These are phyloP conservation scores for Clepsis dumicolana DNA, from an alignment of 2,888 invertebrate genomes.

Conservation along the genomic window DNA sequence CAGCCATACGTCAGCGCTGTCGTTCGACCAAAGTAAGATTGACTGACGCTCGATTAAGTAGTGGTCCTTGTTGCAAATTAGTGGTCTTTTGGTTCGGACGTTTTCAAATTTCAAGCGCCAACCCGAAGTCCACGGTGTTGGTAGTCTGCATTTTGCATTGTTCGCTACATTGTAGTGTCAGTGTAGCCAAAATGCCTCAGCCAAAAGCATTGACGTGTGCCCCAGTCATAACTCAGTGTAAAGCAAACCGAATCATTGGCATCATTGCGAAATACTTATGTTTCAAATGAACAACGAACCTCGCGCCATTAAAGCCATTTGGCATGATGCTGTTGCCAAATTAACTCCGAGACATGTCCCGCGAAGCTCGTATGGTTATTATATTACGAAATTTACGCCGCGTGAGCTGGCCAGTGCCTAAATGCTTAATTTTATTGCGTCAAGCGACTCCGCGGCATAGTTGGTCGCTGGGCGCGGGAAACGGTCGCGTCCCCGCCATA, in stretches of 20 bases:
- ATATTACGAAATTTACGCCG: constrained; percentile 70
- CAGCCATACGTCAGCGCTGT: too few species aligned
- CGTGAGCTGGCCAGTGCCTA: constrained; percentile 58
- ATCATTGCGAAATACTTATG: constrained; percentile 44
- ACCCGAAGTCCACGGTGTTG: too few species aligned
- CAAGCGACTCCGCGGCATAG: constrained; percentile 65
- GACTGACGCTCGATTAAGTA: too few species aligned
- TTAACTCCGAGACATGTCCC: constrained; percentile 66
- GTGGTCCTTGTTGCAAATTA: too few species aligned
- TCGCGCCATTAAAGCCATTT: constrained; percentile 59
- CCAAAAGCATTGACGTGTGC: constrained; percentile 1
- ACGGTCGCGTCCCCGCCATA: constrained; percentile 49
- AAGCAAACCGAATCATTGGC: constrained; percentile 49
- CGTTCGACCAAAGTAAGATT: too few species aligned
- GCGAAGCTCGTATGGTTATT: constrained; percentile 64
- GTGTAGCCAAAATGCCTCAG: constrained; percentile 1
- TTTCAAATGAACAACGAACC: constrained; percentile 48
- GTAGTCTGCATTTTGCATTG: background rate
- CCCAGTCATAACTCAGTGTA: constrained; percentile 42
- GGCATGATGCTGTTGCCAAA: constrained; percentile 70
- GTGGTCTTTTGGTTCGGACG: too few species aligned
- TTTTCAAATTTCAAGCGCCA: too few species aligned
- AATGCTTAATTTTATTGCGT: constrained; percentile 77
- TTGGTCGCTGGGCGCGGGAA: constrained; percentile 67
- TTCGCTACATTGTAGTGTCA: background rate